Percentiles rank a stretch among this genome's conserved stretches.
These are phyloP conservation scores for Saturnia japonica DNA, from an alignment of 2,888 invertebrate genomes.

Conservation along the genomic window DNA sequence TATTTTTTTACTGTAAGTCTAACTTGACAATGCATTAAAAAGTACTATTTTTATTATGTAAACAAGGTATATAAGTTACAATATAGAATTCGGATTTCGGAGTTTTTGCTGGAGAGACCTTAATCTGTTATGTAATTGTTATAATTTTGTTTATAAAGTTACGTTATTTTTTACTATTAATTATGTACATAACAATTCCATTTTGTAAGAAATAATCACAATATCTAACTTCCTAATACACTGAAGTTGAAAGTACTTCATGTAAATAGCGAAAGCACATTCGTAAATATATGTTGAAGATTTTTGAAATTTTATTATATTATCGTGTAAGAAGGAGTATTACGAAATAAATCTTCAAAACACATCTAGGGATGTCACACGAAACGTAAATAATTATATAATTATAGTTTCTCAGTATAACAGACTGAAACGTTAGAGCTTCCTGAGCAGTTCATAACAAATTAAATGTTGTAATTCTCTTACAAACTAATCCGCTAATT, in stretches of 20 bases:
- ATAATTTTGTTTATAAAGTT: no score
- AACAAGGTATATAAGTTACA: no score
- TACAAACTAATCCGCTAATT: constrained; percentile 59
- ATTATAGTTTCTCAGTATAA: not conserved
- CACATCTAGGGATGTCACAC: not conserved
- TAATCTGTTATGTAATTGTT: no score
- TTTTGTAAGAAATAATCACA: not conserved
- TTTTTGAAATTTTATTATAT: not conserved
- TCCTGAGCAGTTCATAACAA: not conserved
- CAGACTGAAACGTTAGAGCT: not conserved
- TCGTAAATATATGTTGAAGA: not conserved
- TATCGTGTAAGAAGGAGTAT: not conserved
- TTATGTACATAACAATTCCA: not conserved
- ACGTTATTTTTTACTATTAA: not conserved
- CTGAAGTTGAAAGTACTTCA: not conserved
- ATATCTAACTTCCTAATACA: not conserved
- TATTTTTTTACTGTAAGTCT: not conserved
- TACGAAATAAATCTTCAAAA: not conserved
- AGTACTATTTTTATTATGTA: no score
- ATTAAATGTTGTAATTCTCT: constrained; percentile 37
- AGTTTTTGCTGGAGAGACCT: no score
- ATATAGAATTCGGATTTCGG: no score
- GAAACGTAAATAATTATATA: not conserved
- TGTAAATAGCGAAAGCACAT: not conserved
- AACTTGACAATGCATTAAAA: not conserved